These are phyloP conservation scores for Microctonus brassicae DNA, from an alignment of 2,888 invertebrate species.

Conservation along the genomic window DNA sequence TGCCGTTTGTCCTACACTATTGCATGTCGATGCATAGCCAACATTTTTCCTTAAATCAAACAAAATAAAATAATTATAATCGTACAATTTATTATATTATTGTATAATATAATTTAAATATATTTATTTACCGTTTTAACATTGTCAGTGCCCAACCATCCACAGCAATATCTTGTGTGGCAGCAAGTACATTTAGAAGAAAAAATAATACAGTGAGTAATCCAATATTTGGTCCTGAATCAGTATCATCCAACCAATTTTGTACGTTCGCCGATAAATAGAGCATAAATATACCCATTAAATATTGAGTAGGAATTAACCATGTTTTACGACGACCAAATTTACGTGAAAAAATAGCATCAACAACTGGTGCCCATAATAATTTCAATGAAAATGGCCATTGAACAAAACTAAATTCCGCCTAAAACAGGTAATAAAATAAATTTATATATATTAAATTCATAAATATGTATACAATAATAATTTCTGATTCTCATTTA, in stretches of 20 bases:
- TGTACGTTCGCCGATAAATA: constrained; percentile 83
- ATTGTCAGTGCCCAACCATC: constrained; percentile 99
- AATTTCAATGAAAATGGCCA: constrained; percentile 95
- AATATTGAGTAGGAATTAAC: constrained; percentile 94
- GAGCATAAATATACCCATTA: constrained; percentile 92
- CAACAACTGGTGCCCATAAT: constrained; percentile 98
- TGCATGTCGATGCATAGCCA: constrained; percentile 98
- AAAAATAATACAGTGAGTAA: constrained; percentile 90
- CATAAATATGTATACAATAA: no score
- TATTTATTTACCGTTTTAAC: constrained; percentile 82
- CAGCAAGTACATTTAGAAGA: constrained; percentile 93
- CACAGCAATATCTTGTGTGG: constrained; percentile 99
- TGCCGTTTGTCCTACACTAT: constrained; percentile 97
- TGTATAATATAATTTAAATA: not conserved
- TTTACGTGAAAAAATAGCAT: constrained; percentile 85
- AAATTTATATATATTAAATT: not conserved
- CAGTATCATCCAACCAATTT: constrained; percentile 81
- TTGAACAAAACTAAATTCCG: constrained; percentile 92
- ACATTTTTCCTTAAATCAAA: constrained; percentile 82
- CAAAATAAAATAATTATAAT: not conserved
- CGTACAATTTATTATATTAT: not conserved
- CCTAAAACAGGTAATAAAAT: constrained; percentile 70
- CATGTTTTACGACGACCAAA: constrained; percentile 96
- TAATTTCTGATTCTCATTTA: no score
- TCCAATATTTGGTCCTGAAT: constrained; percentile 77